A percentile compares a stretch with the other conserved stretches of the same genome.
These are phyloP conservation scores for Athalia circularis DNA, from an alignment of 2,888 invertebrate genomes.

Conservation along the genomic window DNA sequence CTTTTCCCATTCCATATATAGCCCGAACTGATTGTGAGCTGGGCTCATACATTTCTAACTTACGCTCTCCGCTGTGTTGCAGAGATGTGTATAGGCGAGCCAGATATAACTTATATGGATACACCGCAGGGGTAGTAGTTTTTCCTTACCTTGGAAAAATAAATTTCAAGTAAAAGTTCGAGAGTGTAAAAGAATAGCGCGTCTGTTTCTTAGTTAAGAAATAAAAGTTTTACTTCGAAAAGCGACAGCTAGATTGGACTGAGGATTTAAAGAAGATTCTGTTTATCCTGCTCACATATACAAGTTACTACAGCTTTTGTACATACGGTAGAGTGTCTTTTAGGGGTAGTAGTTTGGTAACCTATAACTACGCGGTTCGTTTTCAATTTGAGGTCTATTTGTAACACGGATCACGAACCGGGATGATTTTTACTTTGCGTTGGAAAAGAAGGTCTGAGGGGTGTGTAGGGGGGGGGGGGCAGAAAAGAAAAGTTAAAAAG, in stretches of 20 bases:
- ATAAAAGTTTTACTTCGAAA: slow-evolving; percentile 4
- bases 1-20: neutral
- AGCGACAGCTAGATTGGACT: slow-evolving; percentile 3
- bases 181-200: slow-evolving; percentile 13
- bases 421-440: slow-evolving; percentile 34
- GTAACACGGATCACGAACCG: slow-evolving; percentile 34
- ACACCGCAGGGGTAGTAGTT: neutral
- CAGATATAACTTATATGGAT: neutral
- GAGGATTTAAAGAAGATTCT: neutral
- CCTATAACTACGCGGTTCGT: slow-evolving; percentile 21
- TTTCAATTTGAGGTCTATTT: slow-evolving; percentile 40
- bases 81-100: neutral
- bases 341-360: neutral
- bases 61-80: neutral
- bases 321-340: neutral
- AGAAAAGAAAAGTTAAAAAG: neutral
- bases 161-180: slow-evolving; percentile 27
- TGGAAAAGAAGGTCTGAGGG: neutral
- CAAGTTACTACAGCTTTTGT: neutral
- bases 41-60: slow-evolving; percentile 18
- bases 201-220: slow-evolving; percentile 26
- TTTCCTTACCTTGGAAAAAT: neutral
- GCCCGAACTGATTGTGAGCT: slow-evolving; percentile 26
- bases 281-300: no score
- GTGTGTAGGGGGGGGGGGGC: neutral